These are phyloP conservation scores for Microplitis deprimator DNA, from an alignment of 2,888 invertebrate species.

Conservation along the genomic window DNA sequence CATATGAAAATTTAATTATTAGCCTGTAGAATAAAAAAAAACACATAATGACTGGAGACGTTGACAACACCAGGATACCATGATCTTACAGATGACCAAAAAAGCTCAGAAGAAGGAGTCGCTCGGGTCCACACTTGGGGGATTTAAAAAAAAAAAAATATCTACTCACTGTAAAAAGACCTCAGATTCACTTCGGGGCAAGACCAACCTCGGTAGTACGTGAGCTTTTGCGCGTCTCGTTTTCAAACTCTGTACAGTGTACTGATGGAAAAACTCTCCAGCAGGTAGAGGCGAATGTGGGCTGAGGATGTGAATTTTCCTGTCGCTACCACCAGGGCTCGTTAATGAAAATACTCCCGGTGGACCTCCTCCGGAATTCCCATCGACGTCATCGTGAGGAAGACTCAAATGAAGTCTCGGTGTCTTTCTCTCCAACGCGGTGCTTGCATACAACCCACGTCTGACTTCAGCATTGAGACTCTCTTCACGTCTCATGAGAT, in stretches of 20 bases:
- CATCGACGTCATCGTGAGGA: constrained; percentile 72
- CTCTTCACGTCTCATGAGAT: constrained; percentile 75
- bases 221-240: constrained; percentile 82
- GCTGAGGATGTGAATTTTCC: constrained; percentile 84
- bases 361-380: constrained; percentile 63
- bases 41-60: neutral
- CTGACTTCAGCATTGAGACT: constrained; percentile 78
- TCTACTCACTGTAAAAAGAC: constrained; percentile 77
- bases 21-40: neutral
- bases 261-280: constrained; percentile 77
- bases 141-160: neutral
- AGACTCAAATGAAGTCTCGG: constrained; percentile 79
- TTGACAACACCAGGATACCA: neutral
- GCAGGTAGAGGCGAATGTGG: constrained; percentile 83
- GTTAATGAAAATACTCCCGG: constrained; percentile 74
- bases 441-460: constrained; percentile 79
- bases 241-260: constrained; percentile 73
- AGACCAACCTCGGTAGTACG: constrained; percentile 82
- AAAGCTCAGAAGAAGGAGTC: neutral
- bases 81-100: neutral
- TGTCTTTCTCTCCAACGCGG: constrained; percentile 74
- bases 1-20: too few relatives aligned
- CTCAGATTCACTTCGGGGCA: constrained; percentile 84
- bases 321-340: constrained; percentile 73
- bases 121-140: too few relatives aligned